Evolutionary conservation across 1,140 invertebrate genomes (phyloP), one percentile per base, ranked within the genome.

Genomic region (Nephila pilipes): DNA sequence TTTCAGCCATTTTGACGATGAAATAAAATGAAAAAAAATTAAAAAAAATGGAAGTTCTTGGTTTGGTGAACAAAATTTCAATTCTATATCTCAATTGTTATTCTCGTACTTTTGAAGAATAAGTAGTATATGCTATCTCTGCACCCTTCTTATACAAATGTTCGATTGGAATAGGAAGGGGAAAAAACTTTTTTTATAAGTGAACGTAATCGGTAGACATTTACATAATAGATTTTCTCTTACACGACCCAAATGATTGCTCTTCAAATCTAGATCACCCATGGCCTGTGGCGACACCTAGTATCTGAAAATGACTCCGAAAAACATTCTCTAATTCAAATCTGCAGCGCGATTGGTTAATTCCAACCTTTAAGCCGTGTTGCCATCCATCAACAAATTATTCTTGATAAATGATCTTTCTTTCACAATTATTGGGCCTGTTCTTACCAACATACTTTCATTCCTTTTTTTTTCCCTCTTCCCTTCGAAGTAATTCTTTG

Each of bases 381-480:
- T 92, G 90, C 90, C 90, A 92, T 85, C 90, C 90, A 92, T 92
- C 90, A 92, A 85, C 90, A 92, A 92, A 92, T 92, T 92, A 92
- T 92, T 58, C 81, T 85, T 92, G 90, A 92, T 92, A 69, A 85
- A 92, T 92, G 90, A 85, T 32, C 36, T 18, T 57, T 69, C 81
- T 10, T 58, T 85, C 81, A 92, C 60, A 85, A 92, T 92, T 87
- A 60, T 87, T 87, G 29, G 60, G 89, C 89, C 36, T 25, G 69
- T 83, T 89, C n/a, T 79, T 12, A 8, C n/a, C 2, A n/a, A 38
- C 25, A 16, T 38, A 25, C 36, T 54, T 63, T 83, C 36, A 60
- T 83, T 38, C 29, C 10, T 81, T n/a, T 38, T 36, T 60, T 54
- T 57, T 63, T 90, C 22, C 46, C 46, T 6, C 22, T 90, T 60